These are phyloP conservation scores for Phoenicopterus ruber DNA, from an alignment of 2,113 vertebrate species.

Conservation along the genomic window DNA sequence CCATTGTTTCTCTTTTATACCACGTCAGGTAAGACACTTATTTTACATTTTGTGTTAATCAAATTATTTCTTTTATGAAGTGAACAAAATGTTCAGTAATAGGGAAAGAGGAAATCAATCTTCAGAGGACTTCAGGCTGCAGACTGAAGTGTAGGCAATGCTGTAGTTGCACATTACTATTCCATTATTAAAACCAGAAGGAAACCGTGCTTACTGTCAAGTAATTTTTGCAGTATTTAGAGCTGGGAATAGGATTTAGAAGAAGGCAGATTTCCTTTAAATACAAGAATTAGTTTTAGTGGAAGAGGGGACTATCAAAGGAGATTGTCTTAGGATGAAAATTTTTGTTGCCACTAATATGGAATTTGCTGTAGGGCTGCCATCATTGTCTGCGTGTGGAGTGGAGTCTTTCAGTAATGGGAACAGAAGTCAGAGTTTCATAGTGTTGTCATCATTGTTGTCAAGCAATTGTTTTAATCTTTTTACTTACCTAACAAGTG, in stretches of 20 bases:
- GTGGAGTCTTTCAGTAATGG: background rate
- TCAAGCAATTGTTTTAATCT: background rate
- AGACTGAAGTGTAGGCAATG: background rate
- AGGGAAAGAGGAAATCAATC: background rate
- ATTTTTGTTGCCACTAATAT: background rate
- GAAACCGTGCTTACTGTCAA: background rate
- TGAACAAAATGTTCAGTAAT: background rate
- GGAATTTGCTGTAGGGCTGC: background rate
- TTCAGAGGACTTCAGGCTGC: background rate
- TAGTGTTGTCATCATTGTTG: background rate
- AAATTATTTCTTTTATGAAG: background rate
- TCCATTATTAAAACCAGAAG: background rate
- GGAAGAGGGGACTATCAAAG: background rate
- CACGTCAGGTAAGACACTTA: background rate
- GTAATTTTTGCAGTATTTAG: background rate
- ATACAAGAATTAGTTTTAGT: background rate
- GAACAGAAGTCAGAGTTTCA: background rate
- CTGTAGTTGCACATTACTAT: background rate
- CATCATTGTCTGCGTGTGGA: rapidly evolving
- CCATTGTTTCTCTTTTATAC: background rate
- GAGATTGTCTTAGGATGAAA: background rate
- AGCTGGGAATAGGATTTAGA: background rate
- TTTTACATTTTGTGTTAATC: background rate
- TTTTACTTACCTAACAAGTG: background rate
- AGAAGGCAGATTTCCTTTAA: background rate